Evolutionary conservation across 2,113 vertebrate genomes (phyloP).

Genomic region (Lates calcarifer): DNA sequence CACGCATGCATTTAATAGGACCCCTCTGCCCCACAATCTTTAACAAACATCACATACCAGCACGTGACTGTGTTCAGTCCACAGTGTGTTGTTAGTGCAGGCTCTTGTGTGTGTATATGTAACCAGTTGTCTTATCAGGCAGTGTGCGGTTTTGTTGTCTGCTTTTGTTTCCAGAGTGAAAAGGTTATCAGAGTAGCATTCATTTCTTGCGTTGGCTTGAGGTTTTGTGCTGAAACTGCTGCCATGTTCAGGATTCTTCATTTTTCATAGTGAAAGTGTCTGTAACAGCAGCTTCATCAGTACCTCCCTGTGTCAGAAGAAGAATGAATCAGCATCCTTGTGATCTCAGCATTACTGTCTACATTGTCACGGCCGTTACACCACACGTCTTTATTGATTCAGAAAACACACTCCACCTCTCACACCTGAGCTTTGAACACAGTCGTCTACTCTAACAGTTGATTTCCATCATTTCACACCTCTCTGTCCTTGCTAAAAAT

Average conservation of each 20-base stretch:
- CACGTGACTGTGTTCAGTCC: not conserved
- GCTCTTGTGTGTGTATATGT: not conserved
- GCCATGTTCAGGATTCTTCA: not conserved
- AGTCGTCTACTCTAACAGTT: not conserved
- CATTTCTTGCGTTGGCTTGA: not conserved
- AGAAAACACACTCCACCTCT: not conserved
- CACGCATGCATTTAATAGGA: not conserved
- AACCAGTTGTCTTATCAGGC: not conserved
- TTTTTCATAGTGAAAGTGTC: not conserved
- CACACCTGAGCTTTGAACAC: constrained; percentile 43
- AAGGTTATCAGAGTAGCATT: not conserved
- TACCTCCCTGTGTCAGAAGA: constrained; percentile 9
- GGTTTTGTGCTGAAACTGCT: not conserved
- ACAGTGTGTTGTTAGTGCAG: not conserved
- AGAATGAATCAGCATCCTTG: constrained; percentile 34
- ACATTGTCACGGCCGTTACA: not conserved
- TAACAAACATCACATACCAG: too few relatives aligned
- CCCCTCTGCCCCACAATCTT: not conserved
- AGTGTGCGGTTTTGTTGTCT: not conserved
- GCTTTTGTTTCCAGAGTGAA: not conserved
- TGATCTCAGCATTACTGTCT: not conserved
- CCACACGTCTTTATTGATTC: constrained; percentile 4
- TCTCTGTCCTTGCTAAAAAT: constrained; percentile 19
- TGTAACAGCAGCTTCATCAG: not conserved
- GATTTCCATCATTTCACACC: not conserved